A percentile compares a stretch with the other conserved stretches of the same genome.
Evolutionary conservation across 2,888 invertebrate species (phyloP).

Genomic region (Abrostola tripartita): DNA sequence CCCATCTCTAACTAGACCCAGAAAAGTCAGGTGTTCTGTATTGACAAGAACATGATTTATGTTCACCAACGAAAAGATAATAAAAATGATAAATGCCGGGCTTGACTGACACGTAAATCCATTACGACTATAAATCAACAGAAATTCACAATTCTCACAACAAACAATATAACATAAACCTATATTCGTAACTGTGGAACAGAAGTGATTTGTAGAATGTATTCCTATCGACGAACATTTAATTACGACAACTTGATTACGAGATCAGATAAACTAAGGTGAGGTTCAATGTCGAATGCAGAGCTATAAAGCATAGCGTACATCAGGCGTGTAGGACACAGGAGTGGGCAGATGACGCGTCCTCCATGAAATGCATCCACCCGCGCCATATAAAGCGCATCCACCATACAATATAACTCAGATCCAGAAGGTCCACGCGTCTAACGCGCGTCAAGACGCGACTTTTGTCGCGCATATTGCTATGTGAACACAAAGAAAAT

Average conservation of each 20-base stretch:
- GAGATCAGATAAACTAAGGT: not conserved
- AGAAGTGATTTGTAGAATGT: no score
- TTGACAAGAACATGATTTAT: not conserved
- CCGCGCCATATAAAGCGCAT: conserved; percentile 23
- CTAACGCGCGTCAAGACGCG: not conserved
- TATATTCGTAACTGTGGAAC: no score
- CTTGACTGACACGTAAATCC: not conserved
- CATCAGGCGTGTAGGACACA: conserved; percentile 2
- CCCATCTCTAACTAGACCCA: not conserved
- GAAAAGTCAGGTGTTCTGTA: not conserved
- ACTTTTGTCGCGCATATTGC: not conserved
- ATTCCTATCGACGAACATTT: no score
- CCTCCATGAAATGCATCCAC: conserved; percentile 23
- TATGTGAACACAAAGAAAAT: not conserved
- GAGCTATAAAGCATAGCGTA: conserved; percentile 3
- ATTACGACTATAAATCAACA: not conserved
- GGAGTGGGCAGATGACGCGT: conserved; percentile 3
- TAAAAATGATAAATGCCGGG: not conserved
- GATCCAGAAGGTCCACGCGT: conserved; percentile 1
- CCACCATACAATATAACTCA: not conserved
- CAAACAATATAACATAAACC: not conserved
- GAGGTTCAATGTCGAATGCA: conserved; percentile 21
- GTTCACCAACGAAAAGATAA: not conserved
- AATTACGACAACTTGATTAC: not conserved
- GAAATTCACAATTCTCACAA: not conserved